Evolutionary conservation across 2,113 vertebrate species (phyloP).

Genomic region (Xenotilapia leptura): DNA sequence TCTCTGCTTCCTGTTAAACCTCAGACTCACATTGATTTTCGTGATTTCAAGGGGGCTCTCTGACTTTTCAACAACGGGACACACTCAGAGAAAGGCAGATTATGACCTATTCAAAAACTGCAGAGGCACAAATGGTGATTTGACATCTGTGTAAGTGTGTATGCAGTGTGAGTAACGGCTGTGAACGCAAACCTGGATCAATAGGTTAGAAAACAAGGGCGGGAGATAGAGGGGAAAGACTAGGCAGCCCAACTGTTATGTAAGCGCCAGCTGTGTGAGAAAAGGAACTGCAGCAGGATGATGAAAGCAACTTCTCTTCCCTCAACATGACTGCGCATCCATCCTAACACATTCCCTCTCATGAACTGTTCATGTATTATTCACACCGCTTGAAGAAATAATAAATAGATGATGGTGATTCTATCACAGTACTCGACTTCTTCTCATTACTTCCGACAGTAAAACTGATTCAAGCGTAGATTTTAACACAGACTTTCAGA

Average conservation of each 20-base stretch:
- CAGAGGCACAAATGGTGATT: background rate
- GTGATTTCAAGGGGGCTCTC: slow-evolving; percentile 21
- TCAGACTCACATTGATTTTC: slow-evolving; percentile 35
- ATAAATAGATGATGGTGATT: background rate
- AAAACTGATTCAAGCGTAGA: background rate
- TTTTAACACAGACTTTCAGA: background rate
- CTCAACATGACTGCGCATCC: slow-evolving; percentile 1
- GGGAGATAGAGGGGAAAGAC: background rate
- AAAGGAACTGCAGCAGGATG: slow-evolving; percentile 11
- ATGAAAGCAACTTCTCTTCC: slow-evolving; percentile 24
- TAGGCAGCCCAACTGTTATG: slow-evolving; percentile 26
- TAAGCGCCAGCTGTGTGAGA: slow-evolving; percentile 48
- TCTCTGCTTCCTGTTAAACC: slow-evolving; percentile 27
- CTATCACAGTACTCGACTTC: background rate
- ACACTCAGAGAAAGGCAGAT: background rate
- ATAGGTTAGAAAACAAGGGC: background rate
- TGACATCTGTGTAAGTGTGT: slow-evolving; percentile 14
- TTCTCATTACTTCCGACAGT: background rate
- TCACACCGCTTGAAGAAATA: background rate
- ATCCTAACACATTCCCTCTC: background rate
- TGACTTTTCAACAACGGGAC: slow-evolving; percentile 28
- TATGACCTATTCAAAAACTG: slow-evolving; percentile 24
- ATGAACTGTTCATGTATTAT: slow-evolving; percentile 10
- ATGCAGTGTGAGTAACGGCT: background rate
- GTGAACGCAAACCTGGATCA: background rate